phyloP scores from a whole-genome alignment of 2,113 vertebrate species.

The Isichthys henryi region DNA sequence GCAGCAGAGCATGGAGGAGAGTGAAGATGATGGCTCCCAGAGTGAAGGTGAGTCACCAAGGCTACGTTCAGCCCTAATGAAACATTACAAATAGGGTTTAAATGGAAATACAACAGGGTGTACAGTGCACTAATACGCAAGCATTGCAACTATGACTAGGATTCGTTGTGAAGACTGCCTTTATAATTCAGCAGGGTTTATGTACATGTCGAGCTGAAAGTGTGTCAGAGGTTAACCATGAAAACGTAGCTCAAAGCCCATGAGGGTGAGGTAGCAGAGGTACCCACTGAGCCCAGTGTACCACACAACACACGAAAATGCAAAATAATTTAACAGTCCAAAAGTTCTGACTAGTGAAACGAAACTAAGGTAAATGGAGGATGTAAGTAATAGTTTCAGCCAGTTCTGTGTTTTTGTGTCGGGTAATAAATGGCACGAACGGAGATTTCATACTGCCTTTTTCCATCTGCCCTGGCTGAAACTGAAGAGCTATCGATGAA shows the following conservation, averaged over 20 bases:
- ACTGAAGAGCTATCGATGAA: conserved; percentile 44
- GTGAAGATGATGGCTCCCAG: conserved; percentile 5
- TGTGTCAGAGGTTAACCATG: background rate
- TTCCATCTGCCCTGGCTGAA: background rate
- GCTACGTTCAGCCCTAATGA: background rate
- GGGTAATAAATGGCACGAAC: background rate
- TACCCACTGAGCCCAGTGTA: background rate
- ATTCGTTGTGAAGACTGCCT: background rate
- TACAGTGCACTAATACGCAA: background rate
- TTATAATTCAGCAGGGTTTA: background rate
- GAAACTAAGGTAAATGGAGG: background rate
- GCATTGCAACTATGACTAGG: background rate
- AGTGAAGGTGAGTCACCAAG: conserved; percentile 35
- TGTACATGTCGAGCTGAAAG: background rate
- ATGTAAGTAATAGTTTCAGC: background rate
- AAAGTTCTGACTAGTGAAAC: background rate
- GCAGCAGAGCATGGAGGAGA: conserved; percentile 23
- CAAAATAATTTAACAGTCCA: background rate
- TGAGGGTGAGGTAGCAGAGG: background rate
- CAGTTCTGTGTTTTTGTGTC: background rate
- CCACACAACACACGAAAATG: background rate
- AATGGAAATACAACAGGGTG: background rate
- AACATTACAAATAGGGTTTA: background rate
- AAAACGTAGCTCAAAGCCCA: background rate
- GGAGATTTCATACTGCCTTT: background rate